These are phyloP conservation scores for Scaptomyza cyrtandrae DNA, from an alignment of 2,888 invertebrate species.

Conservation along the genomic window DNA sequence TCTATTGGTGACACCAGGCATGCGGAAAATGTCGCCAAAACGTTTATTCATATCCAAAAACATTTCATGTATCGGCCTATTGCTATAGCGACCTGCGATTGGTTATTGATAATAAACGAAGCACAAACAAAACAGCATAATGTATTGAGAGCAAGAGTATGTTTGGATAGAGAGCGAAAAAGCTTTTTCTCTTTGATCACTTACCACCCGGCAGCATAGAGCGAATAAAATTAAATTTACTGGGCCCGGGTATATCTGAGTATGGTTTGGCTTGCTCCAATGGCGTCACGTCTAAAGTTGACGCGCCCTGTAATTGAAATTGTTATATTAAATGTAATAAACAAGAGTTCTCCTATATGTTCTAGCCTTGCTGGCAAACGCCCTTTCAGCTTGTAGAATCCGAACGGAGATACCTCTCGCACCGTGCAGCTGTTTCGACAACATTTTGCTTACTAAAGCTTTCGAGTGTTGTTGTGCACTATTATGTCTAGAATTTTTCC, in stretches of 20 bases:
- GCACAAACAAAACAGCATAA: background rate
- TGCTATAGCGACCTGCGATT: slow-evolving; percentile 57
- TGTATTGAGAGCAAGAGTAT: background rate
- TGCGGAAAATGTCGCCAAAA: slow-evolving; percentile 84
- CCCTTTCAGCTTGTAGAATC: slow-evolving; percentile 21
- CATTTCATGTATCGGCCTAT: slow-evolving; percentile 58
- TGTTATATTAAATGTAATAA: background rate
- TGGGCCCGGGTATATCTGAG: slow-evolving; percentile 75
- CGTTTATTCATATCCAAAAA: slow-evolving; percentile 55
- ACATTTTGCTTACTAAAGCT: slow-evolving; percentile 64
- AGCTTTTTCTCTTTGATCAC: slow-evolving; percentile 22
- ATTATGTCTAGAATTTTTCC: slow-evolving; percentile 7
- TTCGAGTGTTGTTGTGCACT: background rate
- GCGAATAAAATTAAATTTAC: slow-evolving; percentile 62
- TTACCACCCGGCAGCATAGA: slow-evolving; percentile 79
- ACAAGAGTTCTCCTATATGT: background rate
- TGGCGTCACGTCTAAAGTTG: background rate
- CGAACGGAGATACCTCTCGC: slow-evolving; percentile 25
- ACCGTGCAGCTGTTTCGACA: slow-evolving; percentile 47
- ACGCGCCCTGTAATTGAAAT: slow-evolving; percentile 19
- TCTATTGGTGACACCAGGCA: slow-evolving; percentile 82
- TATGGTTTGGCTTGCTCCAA: slow-evolving; percentile 73
- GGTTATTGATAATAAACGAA: slow-evolving; percentile 15
- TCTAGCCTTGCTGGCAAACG: slow-evolving; percentile 34
- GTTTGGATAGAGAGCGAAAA: background rate